Conservation (phyloP, 30 jellyfish, hydroid and myxozoan species). For the Chrysaora quinquecirrha region DNA sequence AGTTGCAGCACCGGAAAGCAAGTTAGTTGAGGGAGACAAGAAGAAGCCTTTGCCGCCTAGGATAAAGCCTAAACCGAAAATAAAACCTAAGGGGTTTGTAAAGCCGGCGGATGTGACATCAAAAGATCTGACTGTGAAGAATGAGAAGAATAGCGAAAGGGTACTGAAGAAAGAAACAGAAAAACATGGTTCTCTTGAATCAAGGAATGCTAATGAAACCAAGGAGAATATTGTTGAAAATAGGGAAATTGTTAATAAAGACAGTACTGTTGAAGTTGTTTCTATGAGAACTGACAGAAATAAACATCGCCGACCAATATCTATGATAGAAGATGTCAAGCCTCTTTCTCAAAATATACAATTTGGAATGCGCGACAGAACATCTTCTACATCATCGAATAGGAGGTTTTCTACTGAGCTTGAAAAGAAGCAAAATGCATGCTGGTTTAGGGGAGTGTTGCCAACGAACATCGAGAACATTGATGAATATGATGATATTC, state of each 20-base stretch:
- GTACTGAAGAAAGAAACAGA: conserved; percentile 25
- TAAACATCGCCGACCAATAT: conserved; percentile 40
- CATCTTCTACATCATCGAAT: conserved; percentile 10
- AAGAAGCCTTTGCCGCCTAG: conserved; percentile 63
- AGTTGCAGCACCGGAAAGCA: not conserved
- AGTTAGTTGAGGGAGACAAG: not conserved
- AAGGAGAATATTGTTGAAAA: not conserved
- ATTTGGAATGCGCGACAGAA: not conserved
- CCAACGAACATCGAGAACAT: conserved; percentile 23
- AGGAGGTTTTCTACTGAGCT: conserved; percentile 35
- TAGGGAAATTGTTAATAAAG: too few species aligned
- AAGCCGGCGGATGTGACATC: not conserved
- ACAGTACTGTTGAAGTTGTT: not conserved
- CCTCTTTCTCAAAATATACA: not conserved
- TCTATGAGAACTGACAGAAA: conserved; percentile 22
- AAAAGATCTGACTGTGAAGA: not conserved
- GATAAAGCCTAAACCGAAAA: conserved; percentile 56
- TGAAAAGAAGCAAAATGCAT: conserved; percentile 51
- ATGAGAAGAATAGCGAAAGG: not conserved
- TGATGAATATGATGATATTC: conserved; percentile 62
- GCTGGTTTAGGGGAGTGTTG: conserved; percentile 71
- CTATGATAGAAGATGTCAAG: conserved; percentile 45
- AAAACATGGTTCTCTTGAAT: not conserved
- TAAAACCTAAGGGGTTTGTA: not conserved
- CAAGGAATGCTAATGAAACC: not conserved